These are phyloP conservation scores for Ormyrus labotus DNA, from an alignment of 2,888 invertebrate species.

Conservation along the genomic window DNA sequence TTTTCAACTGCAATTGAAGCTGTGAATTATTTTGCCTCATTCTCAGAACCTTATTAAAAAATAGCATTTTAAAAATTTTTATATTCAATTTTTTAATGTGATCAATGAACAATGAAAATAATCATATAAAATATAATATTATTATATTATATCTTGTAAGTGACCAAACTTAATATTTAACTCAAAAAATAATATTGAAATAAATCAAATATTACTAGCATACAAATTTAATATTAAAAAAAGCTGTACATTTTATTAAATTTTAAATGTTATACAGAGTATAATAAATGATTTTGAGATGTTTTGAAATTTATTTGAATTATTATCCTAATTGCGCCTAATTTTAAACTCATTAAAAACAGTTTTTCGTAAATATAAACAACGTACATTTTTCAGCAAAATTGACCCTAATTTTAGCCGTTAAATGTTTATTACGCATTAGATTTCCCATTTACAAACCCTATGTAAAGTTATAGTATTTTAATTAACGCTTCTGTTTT, in stretches of 20 bases:
- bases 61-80: not conserved
- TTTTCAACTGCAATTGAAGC: slow-evolving; percentile 66
- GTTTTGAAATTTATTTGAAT: slow-evolving; percentile 24
- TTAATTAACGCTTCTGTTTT: no score
- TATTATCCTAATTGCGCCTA: not conserved
- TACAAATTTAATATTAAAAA: slow-evolving; percentile 43
- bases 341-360: no score
- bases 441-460: no score
- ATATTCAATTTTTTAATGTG: slow-evolving; percentile 18
- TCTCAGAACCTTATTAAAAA: slow-evolving; percentile 66
- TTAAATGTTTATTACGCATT: no score
- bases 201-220: slow-evolving; percentile 38
- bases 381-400: no score
- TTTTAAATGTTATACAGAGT: slow-evolving; percentile 39
- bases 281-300: slow-evolving; percentile 41
- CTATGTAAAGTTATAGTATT: no score
- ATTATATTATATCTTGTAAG: not conserved
- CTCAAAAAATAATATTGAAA: slow-evolving; percentile 14
- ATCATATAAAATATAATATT: slow-evolving; percentile 9
- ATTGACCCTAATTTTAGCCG: no score
- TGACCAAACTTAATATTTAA: slow-evolving; percentile 24
- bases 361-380: no score
- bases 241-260: slow-evolving; percentile 51
- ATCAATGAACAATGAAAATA: slow-evolving; percentile 5
- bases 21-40: slow-evolving; percentile 66